A percentile compares a stretch with the other conserved stretches of the same genome.
These are phyloP conservation scores for Caenorhabditis macrosperma DNA, from an alignment of 2,888 invertebrate species.

Conservation along the genomic window DNA sequence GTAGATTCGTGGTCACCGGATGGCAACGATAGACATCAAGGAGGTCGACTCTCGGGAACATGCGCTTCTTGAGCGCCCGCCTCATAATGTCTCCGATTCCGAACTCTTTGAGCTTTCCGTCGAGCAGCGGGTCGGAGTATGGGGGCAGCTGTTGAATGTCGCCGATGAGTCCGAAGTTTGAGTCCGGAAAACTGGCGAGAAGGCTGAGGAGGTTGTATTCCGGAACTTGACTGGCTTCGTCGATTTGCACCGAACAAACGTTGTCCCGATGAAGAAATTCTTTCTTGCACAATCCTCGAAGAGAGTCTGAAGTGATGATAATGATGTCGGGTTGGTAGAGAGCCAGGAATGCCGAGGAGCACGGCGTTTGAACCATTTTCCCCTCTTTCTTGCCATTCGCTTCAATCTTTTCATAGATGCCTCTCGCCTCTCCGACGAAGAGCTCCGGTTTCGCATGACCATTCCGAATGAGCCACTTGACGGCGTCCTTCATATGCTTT, in stretches of 20 bases:
- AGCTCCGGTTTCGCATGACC: too few relatives aligned
- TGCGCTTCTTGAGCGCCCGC: neutral
- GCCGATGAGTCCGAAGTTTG: conserved; percentile 34
- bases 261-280: neutral
- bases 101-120: conserved; percentile 14
- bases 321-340: conserved; percentile 30
- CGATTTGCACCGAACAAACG: conserved; percentile 27
- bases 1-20: conserved; percentile 15
- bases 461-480: too few relatives aligned
- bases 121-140: conserved; percentile 1
- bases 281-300: too few relatives aligned
- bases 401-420: neutral
- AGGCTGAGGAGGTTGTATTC: conserved; percentile 27
- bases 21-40: conserved; percentile 34
- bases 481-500: too few relatives aligned
- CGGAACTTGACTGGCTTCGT: conserved; percentile 32
- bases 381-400: neutral
- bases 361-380: too few relatives aligned
- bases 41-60: conserved; percentile 14
- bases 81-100: conserved; percentile 35
- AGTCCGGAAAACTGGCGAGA: neutral
- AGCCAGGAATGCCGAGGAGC: conserved; percentile 19
- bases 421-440: too few relatives aligned
- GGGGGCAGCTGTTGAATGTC: conserved; percentile 38
- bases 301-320: conserved; percentile 27